Base-by-base conservation (phyloP, 2,888 invertebrate species). In the Scelioninae gen. 2 region DNA sequence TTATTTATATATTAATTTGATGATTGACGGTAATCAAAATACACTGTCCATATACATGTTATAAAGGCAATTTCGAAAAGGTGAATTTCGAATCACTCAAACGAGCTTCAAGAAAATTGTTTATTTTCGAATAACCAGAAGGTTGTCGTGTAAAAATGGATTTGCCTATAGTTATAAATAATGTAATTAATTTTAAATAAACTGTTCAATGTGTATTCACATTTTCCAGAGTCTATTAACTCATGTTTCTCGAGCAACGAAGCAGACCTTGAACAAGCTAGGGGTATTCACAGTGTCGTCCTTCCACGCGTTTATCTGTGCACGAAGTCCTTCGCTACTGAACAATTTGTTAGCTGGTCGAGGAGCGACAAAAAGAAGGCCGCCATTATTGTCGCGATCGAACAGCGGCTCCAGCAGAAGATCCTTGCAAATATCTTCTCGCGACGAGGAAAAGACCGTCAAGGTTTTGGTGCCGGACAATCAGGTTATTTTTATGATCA, bases 271-370 rank as follows among this genome's bases (percentile, higher is more conserved):
- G 83, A 96, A 97, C 89, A 95, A 96, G 86, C 89, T 98, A 83
- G 97, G 97, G 73, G 96, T 97, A 81, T 97, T 97, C 90, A 97
- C 97, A 58, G 97, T 98, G 79, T 97, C 97, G 67, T 97, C 97
- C 78, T 96, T 98, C 89, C 97, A 98, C 87, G 98, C 97, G 78
- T 96, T 97, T 87, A 97, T 98, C 81, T 97, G 97, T 87, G 97
- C 97, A 69, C 92, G 98, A 77, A 96, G 96, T 82, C 97, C 97
- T 35, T 96, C 96, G 64, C 88, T 96, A 81, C 90, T 96, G 78
- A 96, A 96, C 89, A 96, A 96, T 87, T 88, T 96, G 83, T 89
- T 96, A 81, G 95, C 96, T 37, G 96, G 95, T 57, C 90, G 96
- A 76, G 96, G 96, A 39, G 96, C 96, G 69, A 96, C 96, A 72